phyloP scores from a whole-genome alignment of 2,797 vertebrate species.

The Neosilurus mollespiculum region DNA sequence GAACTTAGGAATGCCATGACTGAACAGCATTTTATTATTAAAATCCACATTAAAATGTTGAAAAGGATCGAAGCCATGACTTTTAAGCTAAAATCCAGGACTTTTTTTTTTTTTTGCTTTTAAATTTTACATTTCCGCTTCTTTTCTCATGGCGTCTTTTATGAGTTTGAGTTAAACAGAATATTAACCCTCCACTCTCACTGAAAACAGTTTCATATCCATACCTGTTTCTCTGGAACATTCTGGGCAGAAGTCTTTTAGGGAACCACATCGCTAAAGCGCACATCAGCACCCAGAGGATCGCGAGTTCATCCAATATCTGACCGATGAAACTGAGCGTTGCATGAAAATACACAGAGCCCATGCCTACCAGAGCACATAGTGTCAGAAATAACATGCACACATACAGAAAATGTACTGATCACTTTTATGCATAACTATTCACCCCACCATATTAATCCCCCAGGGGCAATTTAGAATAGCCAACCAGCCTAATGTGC shows the following conservation, averaged over 20 bases:
- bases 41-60: background rate
- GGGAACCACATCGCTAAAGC: constrained; percentile 98
- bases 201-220: constrained; percentile 14
- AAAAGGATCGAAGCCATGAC: no score
- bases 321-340: constrained; percentile 98
- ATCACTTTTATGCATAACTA: no score
- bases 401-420: no score
- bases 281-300: constrained; percentile 97
- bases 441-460: no score
- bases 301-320: constrained; percentile 95
- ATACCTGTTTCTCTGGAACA: constrained; percentile 92
- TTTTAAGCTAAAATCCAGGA: no score
- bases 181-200: background rate
- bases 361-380: constrained; percentile 78
- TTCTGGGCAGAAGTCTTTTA: constrained; percentile 88
- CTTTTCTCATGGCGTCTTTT: no score
- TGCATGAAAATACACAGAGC: constrained; percentile 96
- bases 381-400: no score
- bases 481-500: no score
- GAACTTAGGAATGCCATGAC: background rate
- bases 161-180: background rate
- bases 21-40: background rate
- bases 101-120: no score
- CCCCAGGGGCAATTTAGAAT: no score
- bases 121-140: no score